phyloP scores from a whole-genome alignment of 2,113 vertebrate genomes.

The Phocoena sinus region DNA sequence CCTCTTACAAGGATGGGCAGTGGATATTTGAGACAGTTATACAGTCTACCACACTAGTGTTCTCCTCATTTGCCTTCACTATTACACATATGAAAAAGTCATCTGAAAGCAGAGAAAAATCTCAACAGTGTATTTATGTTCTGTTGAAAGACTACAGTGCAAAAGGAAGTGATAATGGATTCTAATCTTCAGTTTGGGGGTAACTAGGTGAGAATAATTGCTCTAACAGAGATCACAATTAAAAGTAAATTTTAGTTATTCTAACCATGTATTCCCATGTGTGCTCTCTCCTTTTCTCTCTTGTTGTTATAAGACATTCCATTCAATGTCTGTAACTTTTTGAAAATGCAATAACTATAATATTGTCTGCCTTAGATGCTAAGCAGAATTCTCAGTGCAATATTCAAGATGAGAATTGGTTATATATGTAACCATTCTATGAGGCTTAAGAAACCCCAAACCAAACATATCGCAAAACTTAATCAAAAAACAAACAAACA shows the following conservation, averaged over 20 bases:
- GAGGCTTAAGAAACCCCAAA: conserved; percentile 44
- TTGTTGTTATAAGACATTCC: conserved; percentile 6
- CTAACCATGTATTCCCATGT: background rate
- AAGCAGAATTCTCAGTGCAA: conserved; percentile 34
- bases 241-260: conserved; percentile 18
- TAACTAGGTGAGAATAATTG: conserved; percentile 44
- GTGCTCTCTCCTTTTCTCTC: background rate
- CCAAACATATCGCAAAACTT: background rate
- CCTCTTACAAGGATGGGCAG: background rate
- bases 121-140: background rate
- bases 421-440: background rate
- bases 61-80: background rate
- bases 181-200: background rate
- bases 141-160: background rate
- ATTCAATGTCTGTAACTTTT: background rate
- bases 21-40: background rate
- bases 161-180: background rate
- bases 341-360: background rate
- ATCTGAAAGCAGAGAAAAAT: background rate
- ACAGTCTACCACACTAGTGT: background rate
- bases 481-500: background rate
- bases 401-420: conserved; percentile 26
- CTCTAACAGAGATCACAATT: conserved; percentile 1
- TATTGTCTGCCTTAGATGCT: background rate
- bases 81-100: background rate